These are phyloP conservation scores for Xenopus laevis DNA, from an alignment of 2,113 vertebrate species.

Conservation along the genomic window DNA sequence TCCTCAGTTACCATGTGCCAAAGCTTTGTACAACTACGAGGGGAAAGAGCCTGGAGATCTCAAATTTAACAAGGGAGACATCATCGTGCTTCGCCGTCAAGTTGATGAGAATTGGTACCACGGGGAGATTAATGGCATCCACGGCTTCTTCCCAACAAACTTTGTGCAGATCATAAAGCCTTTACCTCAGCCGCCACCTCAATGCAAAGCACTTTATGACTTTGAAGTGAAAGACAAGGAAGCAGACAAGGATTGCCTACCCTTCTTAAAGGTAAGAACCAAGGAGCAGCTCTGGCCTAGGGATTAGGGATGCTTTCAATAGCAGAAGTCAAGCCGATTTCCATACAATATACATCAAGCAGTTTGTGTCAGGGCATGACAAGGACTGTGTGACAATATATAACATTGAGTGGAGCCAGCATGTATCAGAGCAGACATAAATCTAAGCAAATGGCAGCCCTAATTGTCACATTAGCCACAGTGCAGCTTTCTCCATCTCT, in stretches of 20 bases:
- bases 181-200: constrained; percentile 92
- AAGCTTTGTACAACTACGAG: constrained; percentile 97
- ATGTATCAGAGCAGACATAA: too few species aligned
- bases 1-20: constrained; percentile 95
- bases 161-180: constrained; percentile 98
- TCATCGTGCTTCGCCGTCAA: constrained; percentile 93
- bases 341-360: not conserved
- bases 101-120: constrained; percentile 99
- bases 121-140: constrained; percentile 89
- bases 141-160: constrained; percentile 97
- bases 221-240: constrained; percentile 98
- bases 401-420: too few species aligned
- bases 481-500: too few species aligned
- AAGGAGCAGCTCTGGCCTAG: too few species aligned
- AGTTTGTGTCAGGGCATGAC: too few species aligned
- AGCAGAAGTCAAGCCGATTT: not conserved
- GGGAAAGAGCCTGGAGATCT: constrained; percentile 97
- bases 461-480: too few species aligned
- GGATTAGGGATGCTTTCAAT: not conserved
- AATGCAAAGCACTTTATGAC: constrained; percentile 98
- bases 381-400: too few species aligned
- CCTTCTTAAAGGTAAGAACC: constrained; percentile 87
- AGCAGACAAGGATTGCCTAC: constrained; percentile 97
- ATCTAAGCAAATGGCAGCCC: too few species aligned
- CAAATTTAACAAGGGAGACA: constrained; percentile 93